Conservation (phyloP, 2,888 invertebrate species). For the Netelia fuscicornis region DNA sequence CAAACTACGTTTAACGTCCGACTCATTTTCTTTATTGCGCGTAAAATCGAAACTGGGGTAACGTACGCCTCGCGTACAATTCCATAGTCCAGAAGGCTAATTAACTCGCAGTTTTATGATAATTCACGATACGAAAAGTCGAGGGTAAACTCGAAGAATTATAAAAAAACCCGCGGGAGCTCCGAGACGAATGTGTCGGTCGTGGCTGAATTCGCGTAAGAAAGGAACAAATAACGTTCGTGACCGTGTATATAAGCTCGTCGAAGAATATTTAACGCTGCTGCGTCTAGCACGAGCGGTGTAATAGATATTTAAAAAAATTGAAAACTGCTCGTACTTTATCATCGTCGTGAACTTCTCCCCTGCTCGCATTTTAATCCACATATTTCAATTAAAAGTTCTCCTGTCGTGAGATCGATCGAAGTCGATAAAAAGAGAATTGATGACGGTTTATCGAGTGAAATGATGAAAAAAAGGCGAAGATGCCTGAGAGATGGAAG, state of each 20-base stretch:
- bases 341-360: conserved; percentile 43
- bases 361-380: not conserved
- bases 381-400: not conserved
- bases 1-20: conserved; percentile 67
- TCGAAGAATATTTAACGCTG: conserved; percentile 41
- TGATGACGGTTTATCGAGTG: conserved; percentile 8
- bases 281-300: conserved; percentile 29
- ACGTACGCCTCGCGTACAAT: conserved; percentile 40
- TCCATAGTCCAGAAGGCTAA: conserved; percentile 64
- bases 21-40: conserved; percentile 59
- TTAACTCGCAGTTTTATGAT: conserved; percentile 70
- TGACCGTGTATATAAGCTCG: conserved; percentile 15
- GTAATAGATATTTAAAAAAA: conserved; percentile 16
- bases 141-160: conserved; percentile 19
- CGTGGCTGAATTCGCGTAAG: conserved; percentile 64
- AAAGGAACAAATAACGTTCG: conserved; percentile 49
- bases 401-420: conserved; percentile 1
- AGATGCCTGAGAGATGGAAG: conserved; percentile 63
- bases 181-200: conserved; percentile 39
- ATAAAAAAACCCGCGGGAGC: conserved; percentile 35
- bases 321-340: conserved; percentile 1
- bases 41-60: conserved; percentile 67
- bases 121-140: conserved; percentile 49
- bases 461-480: not conserved
- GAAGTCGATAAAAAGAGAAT: conserved; percentile 27